Evolutionary conservation across 1,140 invertebrate species (phyloP).

Genomic region (Coelopa frigida): DNA sequence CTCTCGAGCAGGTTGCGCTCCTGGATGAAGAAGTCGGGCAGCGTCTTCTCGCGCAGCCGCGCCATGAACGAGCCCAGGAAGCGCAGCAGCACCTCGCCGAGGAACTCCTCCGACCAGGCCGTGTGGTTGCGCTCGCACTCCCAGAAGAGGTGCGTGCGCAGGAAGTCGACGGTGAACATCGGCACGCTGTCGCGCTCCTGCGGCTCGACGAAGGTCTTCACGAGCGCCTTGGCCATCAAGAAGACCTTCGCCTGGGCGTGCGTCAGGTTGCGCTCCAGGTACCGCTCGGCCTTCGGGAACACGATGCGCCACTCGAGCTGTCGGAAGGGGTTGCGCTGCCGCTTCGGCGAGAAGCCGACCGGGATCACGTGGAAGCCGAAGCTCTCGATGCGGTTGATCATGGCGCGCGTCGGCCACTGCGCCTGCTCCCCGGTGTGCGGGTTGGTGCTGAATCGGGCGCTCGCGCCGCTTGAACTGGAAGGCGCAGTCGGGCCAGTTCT

Average conservation of each 20-base stretch:
- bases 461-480: slow-evolving; percentile 56
- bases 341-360: slow-evolving; percentile 55
- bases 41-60: slow-evolving; percentile 47
- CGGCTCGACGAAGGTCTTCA: slow-evolving; percentile 59
- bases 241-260: slow-evolving; percentile 61
- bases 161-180: slow-evolving; percentile 49
- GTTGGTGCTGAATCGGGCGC: slow-evolving; percentile 48
- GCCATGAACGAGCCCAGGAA: slow-evolving; percentile 55
- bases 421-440: slow-evolving; percentile 50
- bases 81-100: slow-evolving; percentile 57
- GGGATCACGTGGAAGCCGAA: slow-evolving; percentile 63
- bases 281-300: slow-evolving; percentile 65
- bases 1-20: slow-evolving; percentile 64
- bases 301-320: slow-evolving; percentile 65
- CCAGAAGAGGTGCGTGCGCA: slow-evolving; percentile 72
- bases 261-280: slow-evolving; percentile 61
- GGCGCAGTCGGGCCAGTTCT: slow-evolving; percentile 55
- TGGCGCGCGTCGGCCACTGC: slow-evolving; percentile 58
- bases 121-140: slow-evolving; percentile 62
- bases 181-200: slow-evolving; percentile 20
- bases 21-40: slow-evolving; percentile 66
- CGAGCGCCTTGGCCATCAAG: slow-evolving; percentile 55
- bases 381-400: slow-evolving; percentile 57
- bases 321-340: slow-evolving; percentile 50
- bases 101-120: slow-evolving; percentile 61